A percentile compares a stretch with the other conserved stretches of the same genome.
Conservation (phyloP, 2,113 vertebrate species). For the Mus pahari region DNA sequence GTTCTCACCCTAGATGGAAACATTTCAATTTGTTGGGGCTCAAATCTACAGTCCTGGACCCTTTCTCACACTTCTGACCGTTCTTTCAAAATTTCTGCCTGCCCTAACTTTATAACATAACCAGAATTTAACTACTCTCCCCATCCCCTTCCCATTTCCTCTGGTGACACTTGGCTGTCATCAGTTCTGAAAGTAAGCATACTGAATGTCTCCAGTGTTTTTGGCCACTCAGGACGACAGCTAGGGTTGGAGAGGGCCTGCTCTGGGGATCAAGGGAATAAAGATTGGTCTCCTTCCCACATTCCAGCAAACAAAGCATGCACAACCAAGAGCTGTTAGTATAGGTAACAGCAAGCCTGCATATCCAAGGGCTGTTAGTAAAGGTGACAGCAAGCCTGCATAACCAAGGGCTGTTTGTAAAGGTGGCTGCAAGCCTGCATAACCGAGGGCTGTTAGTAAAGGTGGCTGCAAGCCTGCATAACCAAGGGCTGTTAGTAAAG, state of each 20-base stretch:
- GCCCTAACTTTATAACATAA: background rate
- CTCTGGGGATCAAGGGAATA: background rate
- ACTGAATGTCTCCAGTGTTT: background rate
- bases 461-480: background rate
- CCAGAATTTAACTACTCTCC: background rate
- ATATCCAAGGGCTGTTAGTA: background rate
- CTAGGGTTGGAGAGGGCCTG: background rate
- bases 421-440: too few relatives aligned
- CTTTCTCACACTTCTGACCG: background rate
- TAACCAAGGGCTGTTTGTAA: too few relatives aligned
- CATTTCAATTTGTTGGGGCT: background rate
- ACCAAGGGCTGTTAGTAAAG: background rate
- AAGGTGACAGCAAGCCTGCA: too few relatives aligned
- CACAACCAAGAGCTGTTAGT: background rate
- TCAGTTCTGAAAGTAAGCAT: background rate
- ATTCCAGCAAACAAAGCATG: background rate
- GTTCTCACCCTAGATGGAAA: background rate
- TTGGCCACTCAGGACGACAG: background rate
- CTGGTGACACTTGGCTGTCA: background rate
- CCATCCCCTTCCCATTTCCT: background rate
- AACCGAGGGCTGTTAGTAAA: background rate
- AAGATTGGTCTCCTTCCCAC: background rate
- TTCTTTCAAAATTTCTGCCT: slow-evolving; percentile 33
- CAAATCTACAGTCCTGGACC: background rate
- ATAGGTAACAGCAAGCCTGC: too few relatives aligned